Evolutionary conservation across 2,797 vertebrate genomes (phyloP).

Genomic region (Liparis tanakae): DNA sequence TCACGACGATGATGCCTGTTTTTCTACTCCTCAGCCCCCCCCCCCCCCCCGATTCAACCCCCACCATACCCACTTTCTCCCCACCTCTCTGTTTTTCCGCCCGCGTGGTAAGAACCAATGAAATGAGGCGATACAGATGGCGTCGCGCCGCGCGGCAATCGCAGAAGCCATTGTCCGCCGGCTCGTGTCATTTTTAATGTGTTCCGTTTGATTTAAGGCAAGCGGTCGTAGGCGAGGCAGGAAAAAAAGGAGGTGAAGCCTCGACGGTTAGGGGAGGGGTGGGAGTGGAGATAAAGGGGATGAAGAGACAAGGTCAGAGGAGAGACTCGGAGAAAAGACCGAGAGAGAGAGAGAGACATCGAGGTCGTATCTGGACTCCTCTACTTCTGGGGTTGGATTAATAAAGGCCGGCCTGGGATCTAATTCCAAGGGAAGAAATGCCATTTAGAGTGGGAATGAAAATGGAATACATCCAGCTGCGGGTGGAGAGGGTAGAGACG

Average conservation of each 20-base stretch:
- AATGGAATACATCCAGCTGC: slow-evolving; percentile 61
- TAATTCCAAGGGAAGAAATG: slow-evolving; percentile 79
- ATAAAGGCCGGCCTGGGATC: slow-evolving; percentile 71
- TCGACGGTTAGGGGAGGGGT: slow-evolving; percentile 64
- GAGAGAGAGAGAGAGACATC: slow-evolving; percentile 45
- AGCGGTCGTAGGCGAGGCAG: slow-evolving; percentile 83
- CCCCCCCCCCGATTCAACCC: slow-evolving; percentile 40
- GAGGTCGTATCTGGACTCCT: slow-evolving; percentile 63
- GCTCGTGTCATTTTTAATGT: slow-evolving; percentile 85
- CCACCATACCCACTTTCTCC: slow-evolving; percentile 52
- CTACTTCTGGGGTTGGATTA: slow-evolving; percentile 75
- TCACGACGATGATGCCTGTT: slow-evolving; percentile 12
- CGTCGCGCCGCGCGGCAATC: slow-evolving; percentile 84
- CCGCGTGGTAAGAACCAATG: slow-evolving; percentile 68
- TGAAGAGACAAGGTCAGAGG: slow-evolving; percentile 48
- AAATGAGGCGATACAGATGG: slow-evolving; percentile 91
- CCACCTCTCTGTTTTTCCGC: slow-evolving; percentile 70
- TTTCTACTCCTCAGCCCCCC: slow-evolving; percentile 41
- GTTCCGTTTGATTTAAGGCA: slow-evolving; percentile 88
- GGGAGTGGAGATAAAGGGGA: slow-evolving; percentile 61
- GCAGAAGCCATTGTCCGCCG: slow-evolving; percentile 87
- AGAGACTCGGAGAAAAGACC: slow-evolving; percentile 6
- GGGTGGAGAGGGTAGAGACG: slow-evolving; percentile 43
- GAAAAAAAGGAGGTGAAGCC: slow-evolving; percentile 55
- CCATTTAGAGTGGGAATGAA: slow-evolving; percentile 75